These are phyloP conservation scores for Enteromius thamalakanensis DNA, from an alignment of 2,797 vertebrate genomes.

Conservation along the genomic window DNA sequence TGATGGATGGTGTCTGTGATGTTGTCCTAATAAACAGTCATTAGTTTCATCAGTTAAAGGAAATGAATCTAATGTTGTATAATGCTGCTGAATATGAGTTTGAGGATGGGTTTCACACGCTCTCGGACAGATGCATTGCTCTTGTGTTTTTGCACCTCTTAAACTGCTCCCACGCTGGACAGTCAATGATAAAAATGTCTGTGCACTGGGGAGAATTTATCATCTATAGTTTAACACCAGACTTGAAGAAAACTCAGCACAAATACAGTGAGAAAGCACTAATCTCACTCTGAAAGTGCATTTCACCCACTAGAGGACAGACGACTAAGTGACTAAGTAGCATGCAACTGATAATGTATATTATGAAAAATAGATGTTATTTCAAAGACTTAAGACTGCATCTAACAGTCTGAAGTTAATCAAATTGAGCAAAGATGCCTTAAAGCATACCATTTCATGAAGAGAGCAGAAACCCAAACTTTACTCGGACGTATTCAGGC, in stretches of 20 bases:
- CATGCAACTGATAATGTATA: too few relatives aligned
- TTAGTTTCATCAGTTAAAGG: conserved; percentile 27
- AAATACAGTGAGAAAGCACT: neutral
- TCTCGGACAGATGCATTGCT: conserved; percentile 34
- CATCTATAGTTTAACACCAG: neutral
- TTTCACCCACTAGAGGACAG: conserved; percentile 1
- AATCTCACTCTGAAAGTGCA: neutral
- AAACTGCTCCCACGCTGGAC: conserved; percentile 20
- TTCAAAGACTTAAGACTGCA: neutral
- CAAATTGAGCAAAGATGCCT: neutral
- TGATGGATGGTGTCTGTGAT: conserved; percentile 30
- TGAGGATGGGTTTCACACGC: conserved; percentile 42
- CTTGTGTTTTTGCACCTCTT: neutral
- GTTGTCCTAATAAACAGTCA: conserved; percentile 12
- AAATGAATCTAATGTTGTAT: conserved; percentile 31
- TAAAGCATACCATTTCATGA: neutral
- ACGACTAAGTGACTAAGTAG: neutral
- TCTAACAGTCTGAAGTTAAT: neutral
- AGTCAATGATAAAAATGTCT: conserved; percentile 12
- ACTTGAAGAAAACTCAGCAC: conserved; percentile 23
- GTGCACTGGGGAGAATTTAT: neutral
- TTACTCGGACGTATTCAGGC: conserved; percentile 2
- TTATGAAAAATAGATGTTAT: too few relatives aligned
- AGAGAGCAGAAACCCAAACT: conserved; percentile 29
- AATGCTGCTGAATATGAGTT: conserved; percentile 34